Base-by-base conservation (phyloP, 2,797 vertebrate genomes). In the Muscicapa striata region DNA sequence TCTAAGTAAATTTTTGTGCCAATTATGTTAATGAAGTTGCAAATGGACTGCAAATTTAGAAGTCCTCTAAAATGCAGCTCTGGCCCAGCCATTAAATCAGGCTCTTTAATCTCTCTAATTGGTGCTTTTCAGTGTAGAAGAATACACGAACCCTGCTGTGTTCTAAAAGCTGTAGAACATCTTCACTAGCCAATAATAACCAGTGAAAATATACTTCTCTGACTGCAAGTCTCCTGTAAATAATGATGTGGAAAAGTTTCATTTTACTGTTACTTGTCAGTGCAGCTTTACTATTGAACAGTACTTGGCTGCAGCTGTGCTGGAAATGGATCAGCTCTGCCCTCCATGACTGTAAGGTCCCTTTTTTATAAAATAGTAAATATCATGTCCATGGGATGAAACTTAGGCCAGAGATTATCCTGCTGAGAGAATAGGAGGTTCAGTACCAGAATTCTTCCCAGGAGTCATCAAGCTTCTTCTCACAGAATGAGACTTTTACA, bases 61-160 rank as follows among this genome's bases (percentile, higher is more conserved):
- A 86, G 51, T 67, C 58, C n/a, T 49, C 59, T 93, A 66, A 95
- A 83, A 69, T 86, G 57, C 89, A 88, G 86, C 29, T 21, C 66
- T 72, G 30, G 78, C 91, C 61, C 67, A 94, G 81, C 80, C 93
- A 90, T 73, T 93, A 90, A 93, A 80, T 95, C 38, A 84, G 41
- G 36, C 59, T 77, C 51, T 96, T 96, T 92, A 95, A 94, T 94
- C 58, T 91, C 82, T 88, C 41, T 90, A 94, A 96, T 95, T 96
- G 80, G 72, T 81, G 26, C 82, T 92, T 97, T 96, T 94, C 77
- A 83, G 64, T 72, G 66, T 49, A 73, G 83, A 93, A 94, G 69
- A 94, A 89, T 63, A 87, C 17, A 40, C 57, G 82, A 91, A 90
- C 93, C 89, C 79, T 94, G 82, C 59, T 95, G 66, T 55, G 92